These are phyloP conservation scores for Manduca sexta DNA, from an alignment of 1,140 invertebrate species.

Conservation along the genomic window DNA sequence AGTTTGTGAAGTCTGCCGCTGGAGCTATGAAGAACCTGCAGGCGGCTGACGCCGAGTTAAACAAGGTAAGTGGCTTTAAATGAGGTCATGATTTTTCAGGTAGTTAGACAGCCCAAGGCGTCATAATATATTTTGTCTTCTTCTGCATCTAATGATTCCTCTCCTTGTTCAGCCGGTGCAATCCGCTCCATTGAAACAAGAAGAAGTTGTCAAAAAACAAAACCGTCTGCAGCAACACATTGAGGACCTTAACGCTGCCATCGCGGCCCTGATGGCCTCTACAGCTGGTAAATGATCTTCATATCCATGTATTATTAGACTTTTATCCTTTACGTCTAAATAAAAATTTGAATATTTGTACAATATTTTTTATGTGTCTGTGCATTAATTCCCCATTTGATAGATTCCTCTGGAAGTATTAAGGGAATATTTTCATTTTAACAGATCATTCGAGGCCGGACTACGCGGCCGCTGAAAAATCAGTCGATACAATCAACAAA, in stretches of 20 bases:
- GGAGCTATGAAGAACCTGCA: not conserved
- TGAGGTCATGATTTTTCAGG: too few relatives aligned
- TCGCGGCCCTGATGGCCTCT: constrained; percentile 13
- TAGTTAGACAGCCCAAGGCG: too few relatives aligned
- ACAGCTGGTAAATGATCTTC: not conserved
- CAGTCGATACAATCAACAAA: constrained; percentile 9
- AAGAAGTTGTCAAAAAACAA: not conserved
- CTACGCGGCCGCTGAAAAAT: constrained; percentile 15
- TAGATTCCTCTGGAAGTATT: too few relatives aligned
- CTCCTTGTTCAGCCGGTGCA: constrained; percentile 1
- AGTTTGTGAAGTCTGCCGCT: constrained; percentile 8
- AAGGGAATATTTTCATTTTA: not conserved
- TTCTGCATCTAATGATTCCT: too few relatives aligned
- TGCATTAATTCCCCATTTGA: too few relatives aligned
- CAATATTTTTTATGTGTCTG: too few relatives aligned
- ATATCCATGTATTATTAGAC: too few relatives aligned
- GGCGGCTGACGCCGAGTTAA: constrained; percentile 7
- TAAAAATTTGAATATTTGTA: too few relatives aligned
- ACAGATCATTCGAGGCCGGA: constrained; percentile 15
- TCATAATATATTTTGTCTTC: too few relatives aligned
- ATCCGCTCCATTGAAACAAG: constrained; percentile 1
- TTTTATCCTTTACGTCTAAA: too few relatives aligned
- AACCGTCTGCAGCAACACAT: constrained; percentile 7
- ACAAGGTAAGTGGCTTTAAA: constrained; percentile 15
- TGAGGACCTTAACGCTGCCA: constrained; percentile 24